Evolutionary conservation across 2,797 vertebrate species (phyloP).

Genomic region (Okamejei kenojei): DNA sequence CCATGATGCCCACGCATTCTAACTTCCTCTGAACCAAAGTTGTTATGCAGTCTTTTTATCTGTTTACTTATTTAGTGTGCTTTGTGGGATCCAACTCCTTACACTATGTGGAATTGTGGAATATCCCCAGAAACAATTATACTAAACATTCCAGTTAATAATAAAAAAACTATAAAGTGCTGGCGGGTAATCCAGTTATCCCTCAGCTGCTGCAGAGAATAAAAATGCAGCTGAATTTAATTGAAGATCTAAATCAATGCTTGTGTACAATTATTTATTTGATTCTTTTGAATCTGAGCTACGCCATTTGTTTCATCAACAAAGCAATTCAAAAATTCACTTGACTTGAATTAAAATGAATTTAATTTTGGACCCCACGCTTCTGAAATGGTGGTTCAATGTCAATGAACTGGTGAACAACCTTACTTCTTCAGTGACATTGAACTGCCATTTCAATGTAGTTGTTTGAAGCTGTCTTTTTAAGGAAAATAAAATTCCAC

Average conservation of each 20-base stretch:
- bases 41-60: not conserved
- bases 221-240: not conserved
- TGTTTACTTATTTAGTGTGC: not conserved
- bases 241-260: not conserved
- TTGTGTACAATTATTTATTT: not conserved
- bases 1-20: not conserved
- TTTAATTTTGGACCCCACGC: not conserved
- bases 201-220: not conserved
- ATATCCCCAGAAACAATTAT: not conserved
- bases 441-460: too few species aligned
- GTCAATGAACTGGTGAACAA: too few species aligned
- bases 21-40: not conserved
- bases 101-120: constrained; percentile 5
- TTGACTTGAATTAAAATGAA: not conserved
- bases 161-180: not conserved
- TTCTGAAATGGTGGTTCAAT: not conserved
- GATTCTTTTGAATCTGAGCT: not conserved
- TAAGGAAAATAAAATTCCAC: not conserved
- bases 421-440: too few species aligned
- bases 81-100: not conserved
- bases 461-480: not conserved
- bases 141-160: not conserved
- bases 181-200: not conserved
- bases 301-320: not conserved
- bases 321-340: not conserved